phyloP scores from a whole-genome alignment of 2,888 invertebrate species.

The Diarsia dahlii region DNA sequence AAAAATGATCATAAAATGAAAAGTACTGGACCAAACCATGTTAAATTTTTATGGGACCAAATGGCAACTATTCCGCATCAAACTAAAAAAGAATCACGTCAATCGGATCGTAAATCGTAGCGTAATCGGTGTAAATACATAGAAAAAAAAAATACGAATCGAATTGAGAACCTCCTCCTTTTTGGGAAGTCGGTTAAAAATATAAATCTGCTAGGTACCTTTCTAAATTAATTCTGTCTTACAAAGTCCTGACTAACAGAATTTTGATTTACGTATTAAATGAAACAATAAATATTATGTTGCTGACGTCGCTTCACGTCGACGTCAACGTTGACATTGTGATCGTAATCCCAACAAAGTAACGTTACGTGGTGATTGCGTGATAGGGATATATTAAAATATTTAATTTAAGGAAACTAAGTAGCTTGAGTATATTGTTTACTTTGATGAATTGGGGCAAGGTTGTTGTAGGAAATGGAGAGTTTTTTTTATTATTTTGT shows the following conservation, averaged over 20 bases:
- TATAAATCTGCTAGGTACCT: not conserved
- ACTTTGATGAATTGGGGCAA: conserved; percentile 12
- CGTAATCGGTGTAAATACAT: too few species aligned
- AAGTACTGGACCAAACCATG: too few species aligned
- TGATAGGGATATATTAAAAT: conserved; percentile 38
- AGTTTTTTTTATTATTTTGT: not conserved
- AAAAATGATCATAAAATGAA: too few species aligned
- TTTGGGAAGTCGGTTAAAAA: too few species aligned
- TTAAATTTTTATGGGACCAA: too few species aligned
- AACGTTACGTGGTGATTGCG: conserved; percentile 31
- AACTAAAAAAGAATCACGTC: too few species aligned
- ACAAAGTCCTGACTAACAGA: conserved; percentile 6
- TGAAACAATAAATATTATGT: conserved; percentile 45
- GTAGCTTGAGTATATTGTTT: not conserved
- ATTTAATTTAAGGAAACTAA: conserved; percentile 22
- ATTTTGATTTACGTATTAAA: conserved; percentile 15
- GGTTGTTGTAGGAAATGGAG: not conserved
- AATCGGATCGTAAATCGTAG: too few species aligned
- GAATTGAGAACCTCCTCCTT: too few species aligned
- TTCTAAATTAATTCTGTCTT: conserved; percentile 6
- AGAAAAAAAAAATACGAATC: too few species aligned
- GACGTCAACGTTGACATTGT: conserved; percentile 27
- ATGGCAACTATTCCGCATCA: too few species aligned
- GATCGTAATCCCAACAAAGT: conserved; percentile 47
- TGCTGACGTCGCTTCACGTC: conserved; percentile 8